Percentiles rank a stretch among this genome's conserved stretches.
Evolutionary conservation across 2,888 invertebrate genomes (phyloP).

Genomic region (Monochamus alternatus): DNA sequence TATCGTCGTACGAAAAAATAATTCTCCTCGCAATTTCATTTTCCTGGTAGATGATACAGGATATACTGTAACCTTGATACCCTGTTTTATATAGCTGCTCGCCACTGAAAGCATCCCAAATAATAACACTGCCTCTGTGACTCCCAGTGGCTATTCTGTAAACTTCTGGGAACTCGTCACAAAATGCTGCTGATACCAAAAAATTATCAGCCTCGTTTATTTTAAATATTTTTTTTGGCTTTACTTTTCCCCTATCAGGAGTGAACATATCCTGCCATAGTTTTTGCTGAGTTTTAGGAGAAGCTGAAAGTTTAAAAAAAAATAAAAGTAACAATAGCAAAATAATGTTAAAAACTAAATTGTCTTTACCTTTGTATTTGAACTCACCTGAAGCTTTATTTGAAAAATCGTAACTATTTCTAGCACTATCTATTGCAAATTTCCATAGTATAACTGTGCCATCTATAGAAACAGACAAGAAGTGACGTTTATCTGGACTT

Average conservation of each 20-base stretch:
- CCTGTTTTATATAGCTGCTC: constrained; percentile 41
- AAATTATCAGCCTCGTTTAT: constrained; percentile 46
- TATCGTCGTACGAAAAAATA: constrained; percentile 43
- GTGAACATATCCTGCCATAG: constrained; percentile 65
- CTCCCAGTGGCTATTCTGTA: constrained; percentile 55
- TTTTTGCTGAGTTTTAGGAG: constrained; percentile 65
- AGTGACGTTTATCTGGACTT: constrained; percentile 73
- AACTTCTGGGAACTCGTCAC: constrained; percentile 50
- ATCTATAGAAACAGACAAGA: constrained; percentile 76
- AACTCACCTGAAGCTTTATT: constrained; percentile 50
- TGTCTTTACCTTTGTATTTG: no score
- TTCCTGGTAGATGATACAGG: constrained; percentile 44
- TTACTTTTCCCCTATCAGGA: constrained; percentile 56
- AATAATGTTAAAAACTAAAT: no score
- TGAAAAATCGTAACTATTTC: constrained; percentile 49
- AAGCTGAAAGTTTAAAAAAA: constrained; percentile 48
- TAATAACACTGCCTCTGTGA: constrained; percentile 50
- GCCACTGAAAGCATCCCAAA: constrained; percentile 53
- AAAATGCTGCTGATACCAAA: constrained; percentile 61
- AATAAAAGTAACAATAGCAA: neutral
- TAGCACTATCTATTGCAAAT: constrained; percentile 60
- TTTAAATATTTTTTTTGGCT: constrained; percentile 45
- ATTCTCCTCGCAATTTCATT: neutral
- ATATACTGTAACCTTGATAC: constrained; percentile 38
- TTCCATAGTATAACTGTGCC: constrained; percentile 77